Evolutionary conservation across 2,113 vertebrate species (phyloP).

Genomic region (Prunella himalayana): DNA sequence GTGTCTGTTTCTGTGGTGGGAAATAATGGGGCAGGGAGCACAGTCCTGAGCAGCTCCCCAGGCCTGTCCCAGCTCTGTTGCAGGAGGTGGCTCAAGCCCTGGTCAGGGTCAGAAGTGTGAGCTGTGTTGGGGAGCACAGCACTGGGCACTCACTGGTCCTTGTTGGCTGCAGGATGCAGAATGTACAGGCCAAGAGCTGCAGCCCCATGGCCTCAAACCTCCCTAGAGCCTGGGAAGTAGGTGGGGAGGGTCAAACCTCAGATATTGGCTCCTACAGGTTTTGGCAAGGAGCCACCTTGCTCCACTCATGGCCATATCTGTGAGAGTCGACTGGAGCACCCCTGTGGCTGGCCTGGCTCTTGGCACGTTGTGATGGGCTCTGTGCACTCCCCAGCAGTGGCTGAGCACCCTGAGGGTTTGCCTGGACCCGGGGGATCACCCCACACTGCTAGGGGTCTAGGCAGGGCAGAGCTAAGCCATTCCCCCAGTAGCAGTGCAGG

Average conservation of each 20-base stretch:
- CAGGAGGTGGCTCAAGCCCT: not conserved
- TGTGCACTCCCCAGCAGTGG: not conserved
- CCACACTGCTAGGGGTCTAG: too few species aligned
- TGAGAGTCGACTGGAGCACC: rapidly evolving
- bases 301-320: rapidly evolving
- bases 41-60: not conserved
- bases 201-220: not conserved
- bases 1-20: not conserved
- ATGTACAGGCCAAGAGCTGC: not conserved
- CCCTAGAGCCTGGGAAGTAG: not conserved
- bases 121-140: not conserved
- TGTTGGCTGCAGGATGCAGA: not conserved
- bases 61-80: not conserved
- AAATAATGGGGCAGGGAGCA: not conserved
- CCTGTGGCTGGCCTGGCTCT: rapidly evolving
- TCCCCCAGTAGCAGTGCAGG: not conserved
- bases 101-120: not conserved
- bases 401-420: not conserved
- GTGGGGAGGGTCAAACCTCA: not conserved
- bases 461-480: not conserved
- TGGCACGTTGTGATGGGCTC: rapidly evolving
- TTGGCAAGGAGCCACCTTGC: rapidly evolving
- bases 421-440: not conserved
- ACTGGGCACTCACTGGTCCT: not conserved
- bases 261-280: not conserved